Base-by-base conservation (phyloP, 2,113 vertebrate genomes). In the Crotalus tigris region DNA sequence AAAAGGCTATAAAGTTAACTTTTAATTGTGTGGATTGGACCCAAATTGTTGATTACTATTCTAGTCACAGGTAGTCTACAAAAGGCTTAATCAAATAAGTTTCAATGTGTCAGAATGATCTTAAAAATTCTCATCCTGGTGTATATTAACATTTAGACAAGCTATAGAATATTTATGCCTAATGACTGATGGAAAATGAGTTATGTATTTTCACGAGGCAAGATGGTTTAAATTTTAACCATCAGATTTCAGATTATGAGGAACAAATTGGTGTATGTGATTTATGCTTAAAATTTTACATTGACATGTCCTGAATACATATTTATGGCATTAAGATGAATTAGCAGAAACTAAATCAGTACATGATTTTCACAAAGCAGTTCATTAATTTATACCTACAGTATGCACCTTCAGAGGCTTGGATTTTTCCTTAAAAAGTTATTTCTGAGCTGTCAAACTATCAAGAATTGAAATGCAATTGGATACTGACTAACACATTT, bases 161-260 rank as follows among this genome's bases (percentile, higher is more conserved):
- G 91, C 95, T 95, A 91, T 88, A 94, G 51, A 88, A 91, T 46
- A 91, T 49, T 26, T 90, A 58, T 49, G 29, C 10, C 91, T 94
- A 24, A 26, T 89, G 92, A 91, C 92, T 95, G 58, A 81, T 39
- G 92, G 91, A 87, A 93, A n/a, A 26, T 85, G 13, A 90, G 4
- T n/a, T 88, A 39, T 51, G 12, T 44, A 12, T 57, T 93, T 87
- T 51, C 13, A 93, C 53, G 91, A 94, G 90, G 26, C 86, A 61
- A 54, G n/a, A 0, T 29, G 46, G 85, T 95, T 95, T 91, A 23
- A 93, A 94, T 95, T 94, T 94, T 5, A 92, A 46, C 19, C 59
- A 33, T 93, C 85, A 94, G 51, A 19, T 29, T 91, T 69, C 49
- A 92, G 89, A 96, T 21, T 91, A 23, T 88, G 11, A 44, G 92